Conservation (phyloP, 2,797 vertebrate genomes). For the Anas bernieri region DNA sequence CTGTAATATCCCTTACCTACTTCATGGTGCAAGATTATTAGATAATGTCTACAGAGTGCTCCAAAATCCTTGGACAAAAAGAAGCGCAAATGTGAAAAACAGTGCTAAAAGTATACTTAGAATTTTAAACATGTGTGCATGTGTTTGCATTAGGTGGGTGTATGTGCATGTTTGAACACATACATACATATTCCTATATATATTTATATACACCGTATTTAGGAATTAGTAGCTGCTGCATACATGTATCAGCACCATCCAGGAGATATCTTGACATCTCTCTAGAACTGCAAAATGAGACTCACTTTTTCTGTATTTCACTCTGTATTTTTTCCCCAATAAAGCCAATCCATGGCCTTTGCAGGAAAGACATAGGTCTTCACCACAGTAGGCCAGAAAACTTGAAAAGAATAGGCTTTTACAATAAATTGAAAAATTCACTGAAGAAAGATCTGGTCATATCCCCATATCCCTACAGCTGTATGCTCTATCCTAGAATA, state of each 20-base stretch:
- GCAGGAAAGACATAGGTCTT: background rate
- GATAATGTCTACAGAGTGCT: background rate
- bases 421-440: background rate
- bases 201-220: background rate
- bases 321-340: background rate
- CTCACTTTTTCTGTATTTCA: background rate
- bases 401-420: background rate
- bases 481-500: background rate
- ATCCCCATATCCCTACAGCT: background rate
- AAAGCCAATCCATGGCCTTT: background rate
- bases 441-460: background rate
- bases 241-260: background rate
- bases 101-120: background rate
- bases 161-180: background rate
- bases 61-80: background rate
- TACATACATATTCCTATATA: rapidly evolving
- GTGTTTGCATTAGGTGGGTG: background rate
- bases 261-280: background rate
- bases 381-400: rapidly evolving
- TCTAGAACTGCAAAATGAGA: background rate
- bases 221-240: background rate
- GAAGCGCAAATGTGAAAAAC: background rate
- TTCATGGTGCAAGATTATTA: background rate
- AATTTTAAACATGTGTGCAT: background rate
- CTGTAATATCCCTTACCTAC: background rate